Percentiles rank a stretch among this genome's conserved stretches.
Evolutionary conservation across 2,797 vertebrate genomes (phyloP).

Genomic region (Acropternis orthonyx): DNA sequence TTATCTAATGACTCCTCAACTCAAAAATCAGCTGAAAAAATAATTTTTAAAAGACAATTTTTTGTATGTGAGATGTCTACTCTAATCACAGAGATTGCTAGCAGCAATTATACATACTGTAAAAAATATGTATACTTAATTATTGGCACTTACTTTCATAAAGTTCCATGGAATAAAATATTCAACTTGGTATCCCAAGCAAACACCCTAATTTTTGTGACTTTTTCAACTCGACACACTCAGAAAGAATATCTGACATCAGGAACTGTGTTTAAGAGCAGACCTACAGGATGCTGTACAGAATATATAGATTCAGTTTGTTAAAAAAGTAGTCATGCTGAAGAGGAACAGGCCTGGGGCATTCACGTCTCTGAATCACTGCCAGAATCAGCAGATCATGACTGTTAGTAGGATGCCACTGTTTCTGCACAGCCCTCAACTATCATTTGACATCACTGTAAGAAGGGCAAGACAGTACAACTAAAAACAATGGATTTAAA

Average conservation of each 20-base stretch:
- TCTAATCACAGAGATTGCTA: background rate
- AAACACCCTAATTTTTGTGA: constrained; percentile 38
- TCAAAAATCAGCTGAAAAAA: background rate
- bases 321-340: constrained; percentile 41
- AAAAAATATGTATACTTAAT: background rate
- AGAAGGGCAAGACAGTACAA: constrained; percentile 47
- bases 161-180: background rate
- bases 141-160: background rate
- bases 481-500: constrained; percentile 67
- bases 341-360: constrained; percentile 65
- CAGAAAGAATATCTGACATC: constrained; percentile 28
- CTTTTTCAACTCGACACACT: constrained; percentile 26
- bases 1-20: background rate
- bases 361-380: constrained; percentile 70
- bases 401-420: constrained; percentile 55
- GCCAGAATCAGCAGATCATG: constrained; percentile 62
- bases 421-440: constrained; percentile 66
- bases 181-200: background rate
- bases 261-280: constrained; percentile 21
- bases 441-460: constrained; percentile 63
- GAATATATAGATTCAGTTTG: constrained; percentile 55
- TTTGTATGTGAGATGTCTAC: background rate
- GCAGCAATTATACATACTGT: background rate
- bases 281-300: constrained; percentile 40
- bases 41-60: background rate